Base-by-base conservation (phyloP, 1,140 invertebrate species). In the Onthophagus taurus region DNA sequence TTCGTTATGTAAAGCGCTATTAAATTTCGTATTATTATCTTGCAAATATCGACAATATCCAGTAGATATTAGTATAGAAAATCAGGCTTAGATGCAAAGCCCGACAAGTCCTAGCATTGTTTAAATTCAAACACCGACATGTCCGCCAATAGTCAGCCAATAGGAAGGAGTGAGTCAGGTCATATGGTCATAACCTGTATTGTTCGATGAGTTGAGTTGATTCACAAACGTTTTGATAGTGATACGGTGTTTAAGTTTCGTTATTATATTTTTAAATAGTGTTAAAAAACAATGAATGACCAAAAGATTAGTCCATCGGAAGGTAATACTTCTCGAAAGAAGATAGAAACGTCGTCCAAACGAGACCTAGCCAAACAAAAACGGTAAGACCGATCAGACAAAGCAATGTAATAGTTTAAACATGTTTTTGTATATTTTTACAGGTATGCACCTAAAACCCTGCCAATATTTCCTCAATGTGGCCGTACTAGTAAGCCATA, bases 31-130 rank as follows among this genome's bases (percentile, higher is more conserved):
- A 33, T 33, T 33, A 33, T 33, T 33, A 9, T 33, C 31, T 33
- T 33, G 31, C 31, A 33, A 33, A 33, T 33, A 33, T 16, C 31
- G 31, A 33, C 31, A 33, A 33, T 33, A 16, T 33, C 31, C 1
- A 33, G 31, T 33, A 33, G 31, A 33, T 33, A 33, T 33, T 33
- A 33, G 31, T 33, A 33, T 33, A 33, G 31, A 33, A 33, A 33
- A 33, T 33, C 24, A 26, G 24, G 24, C 24, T 26, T 33, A 16
- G 17, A 33, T 33, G 8, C 31, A 33, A 33, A 33, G 17, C 17
- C 31, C 31, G 31, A 33, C 31, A 33, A 26, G 24, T 26, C 24
- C 24, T 26, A 26, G 24, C 24, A 26, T n/a, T n/a, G 24, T 26
- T 26, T 26, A 26, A 26, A 26, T 26, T 26, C 24, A 26, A 26